Evolutionary conservation across 2,888 invertebrate genomes (phyloP).

Genomic region (Dynastes maya): DNA sequence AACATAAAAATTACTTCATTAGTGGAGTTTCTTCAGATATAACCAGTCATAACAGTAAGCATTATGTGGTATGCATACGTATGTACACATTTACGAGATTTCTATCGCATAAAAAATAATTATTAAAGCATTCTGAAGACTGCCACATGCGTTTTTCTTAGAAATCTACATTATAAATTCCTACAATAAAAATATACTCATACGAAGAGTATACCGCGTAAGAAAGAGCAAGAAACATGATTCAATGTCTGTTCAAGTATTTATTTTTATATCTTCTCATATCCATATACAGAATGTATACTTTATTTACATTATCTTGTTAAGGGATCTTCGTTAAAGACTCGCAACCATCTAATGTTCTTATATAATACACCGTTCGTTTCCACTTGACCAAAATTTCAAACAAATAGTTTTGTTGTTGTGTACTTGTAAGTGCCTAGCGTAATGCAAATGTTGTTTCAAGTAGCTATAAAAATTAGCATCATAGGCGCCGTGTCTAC

Average conservation of each 20-base stretch:
- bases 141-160: not conserved
- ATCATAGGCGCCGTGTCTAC: slow-evolving; percentile 24
- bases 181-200: slow-evolving; percentile 9
- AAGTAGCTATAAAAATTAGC: slow-evolving; percentile 25
- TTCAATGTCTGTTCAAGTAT: slow-evolving; percentile 13
- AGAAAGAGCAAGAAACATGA: not conserved
- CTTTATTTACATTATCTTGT: slow-evolving; percentile 11
- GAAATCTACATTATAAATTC: slow-evolving; percentile 16
- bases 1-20: slow-evolving; percentile 26
- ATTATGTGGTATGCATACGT: not conserved
- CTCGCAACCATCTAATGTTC: not conserved
- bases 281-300: slow-evolving; percentile 3
- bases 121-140: not conserved
- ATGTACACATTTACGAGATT: not conserved
- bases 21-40: not conserved
- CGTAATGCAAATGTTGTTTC: slow-evolving; percentile 47
- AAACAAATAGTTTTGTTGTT: slow-evolving; percentile 50
- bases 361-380: slow-evolving; percentile 11
- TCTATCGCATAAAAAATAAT: slow-evolving; percentile 20
- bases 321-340: slow-evolving; percentile 8
- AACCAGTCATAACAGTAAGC: slow-evolving; percentile 6
- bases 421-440: not conserved
- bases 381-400: slow-evolving; percentile 40
- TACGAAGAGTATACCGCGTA: not conserved
- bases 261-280: not conserved